Evolutionary conservation across 2,797 vertebrate genomes (phyloP).

Genomic region (Danionella dracula): DNA sequence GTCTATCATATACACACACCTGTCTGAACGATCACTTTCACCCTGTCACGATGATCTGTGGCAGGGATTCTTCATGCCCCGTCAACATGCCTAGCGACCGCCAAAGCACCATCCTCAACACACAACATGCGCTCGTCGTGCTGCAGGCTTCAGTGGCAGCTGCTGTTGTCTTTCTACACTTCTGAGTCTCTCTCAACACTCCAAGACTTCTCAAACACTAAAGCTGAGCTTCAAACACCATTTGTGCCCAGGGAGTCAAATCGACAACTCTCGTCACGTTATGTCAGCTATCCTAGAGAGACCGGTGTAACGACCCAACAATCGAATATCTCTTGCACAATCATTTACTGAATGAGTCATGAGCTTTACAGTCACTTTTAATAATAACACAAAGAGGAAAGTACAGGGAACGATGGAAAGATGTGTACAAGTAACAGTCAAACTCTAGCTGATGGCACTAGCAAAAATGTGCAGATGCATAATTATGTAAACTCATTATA

Average conservation of each 20-base stretch:
- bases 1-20: slow-evolving; percentile 3
- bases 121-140: neutral
- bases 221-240: neutral
- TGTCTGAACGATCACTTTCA: slow-evolving; percentile 29
- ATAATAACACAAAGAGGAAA: neutral
- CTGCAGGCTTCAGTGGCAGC: slow-evolving; percentile 8
- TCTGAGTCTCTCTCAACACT: slow-evolving; percentile 14
- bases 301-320: neutral
- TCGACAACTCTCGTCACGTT: neutral
- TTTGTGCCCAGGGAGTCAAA: neutral
- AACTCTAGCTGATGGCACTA: neutral
- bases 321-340: neutral
- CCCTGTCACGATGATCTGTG: slow-evolving; percentile 14
- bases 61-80: slow-evolving; percentile 25
- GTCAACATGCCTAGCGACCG: slow-evolving; percentile 8
- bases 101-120: slow-evolving; percentile 18
- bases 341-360: neutral
- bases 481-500: too few species aligned
- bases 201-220: slow-evolving; percentile 2
- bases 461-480: neutral
- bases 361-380: neutral
- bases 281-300: neutral
- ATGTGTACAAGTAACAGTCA: neutral
- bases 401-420: neutral
- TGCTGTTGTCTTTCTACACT: slow-evolving; percentile 6